Percentiles rank a stretch among this genome's conserved stretches.
These are phyloP conservation scores for Coranthus polyacanthus DNA, from an alignment of 2,797 vertebrate species.

Conservation along the genomic window DNA sequence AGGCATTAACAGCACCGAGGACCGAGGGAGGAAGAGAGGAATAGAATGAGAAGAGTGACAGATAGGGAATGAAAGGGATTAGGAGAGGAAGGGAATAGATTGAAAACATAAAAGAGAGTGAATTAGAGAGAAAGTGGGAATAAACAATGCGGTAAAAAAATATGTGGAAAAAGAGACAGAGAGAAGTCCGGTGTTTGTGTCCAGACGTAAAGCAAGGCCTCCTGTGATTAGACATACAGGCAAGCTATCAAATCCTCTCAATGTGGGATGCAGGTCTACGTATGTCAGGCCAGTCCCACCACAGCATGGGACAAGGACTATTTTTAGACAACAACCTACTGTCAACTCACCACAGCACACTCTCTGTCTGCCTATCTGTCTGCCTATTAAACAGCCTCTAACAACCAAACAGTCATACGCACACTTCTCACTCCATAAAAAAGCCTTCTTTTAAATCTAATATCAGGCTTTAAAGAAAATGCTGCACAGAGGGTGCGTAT, in stretches of 20 bases:
- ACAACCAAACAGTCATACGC: slow-evolving; percentile 38
- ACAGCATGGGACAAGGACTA: slow-evolving; percentile 62
- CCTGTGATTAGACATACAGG: slow-evolving; percentile 64
- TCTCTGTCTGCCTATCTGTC: slow-evolving; percentile 56
- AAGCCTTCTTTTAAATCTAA: slow-evolving; percentile 51
- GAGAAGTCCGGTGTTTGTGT: slow-evolving; percentile 31
- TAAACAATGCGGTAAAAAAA: slow-evolving; percentile 17
- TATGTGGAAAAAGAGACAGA: slow-evolving; percentile 13
- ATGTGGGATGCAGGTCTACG: slow-evolving; percentile 62
- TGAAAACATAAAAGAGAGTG: slow-evolving; percentile 46
- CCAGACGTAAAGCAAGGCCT: slow-evolving; percentile 62
- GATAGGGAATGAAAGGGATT: slow-evolving; percentile 44
- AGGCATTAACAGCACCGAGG: slow-evolving; percentile 53
- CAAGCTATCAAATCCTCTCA: slow-evolving; percentile 66
- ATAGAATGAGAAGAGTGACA: slow-evolving; percentile 38
- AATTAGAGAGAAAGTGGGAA: background rate
- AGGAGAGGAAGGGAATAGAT: slow-evolving; percentile 31
- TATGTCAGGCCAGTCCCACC: slow-evolving; percentile 48
- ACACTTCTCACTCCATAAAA: slow-evolving; percentile 76
- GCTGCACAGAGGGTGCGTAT: slow-evolving; percentile 58
- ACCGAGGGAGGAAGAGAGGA: slow-evolving; percentile 34
- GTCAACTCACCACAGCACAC: slow-evolving; percentile 24
- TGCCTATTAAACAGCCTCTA: slow-evolving; percentile 55
- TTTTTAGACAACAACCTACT: slow-evolving; percentile 69
- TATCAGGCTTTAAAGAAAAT: slow-evolving; percentile 62